Conservation (phyloP, 2,888 invertebrate genomes). For the Yponomeuta malinellus region DNA sequence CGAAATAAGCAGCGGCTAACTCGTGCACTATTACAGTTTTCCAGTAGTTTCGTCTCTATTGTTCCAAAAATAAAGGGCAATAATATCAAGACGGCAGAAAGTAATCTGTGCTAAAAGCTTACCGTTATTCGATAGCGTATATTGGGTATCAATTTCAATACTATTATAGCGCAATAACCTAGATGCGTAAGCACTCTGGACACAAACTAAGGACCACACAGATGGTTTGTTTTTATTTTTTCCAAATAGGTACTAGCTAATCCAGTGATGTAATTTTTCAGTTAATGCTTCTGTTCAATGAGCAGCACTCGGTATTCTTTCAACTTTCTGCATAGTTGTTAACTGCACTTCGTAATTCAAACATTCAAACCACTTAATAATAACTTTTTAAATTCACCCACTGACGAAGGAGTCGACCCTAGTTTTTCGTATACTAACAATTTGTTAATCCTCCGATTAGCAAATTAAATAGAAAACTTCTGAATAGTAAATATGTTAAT, state of each 20-base stretch:
- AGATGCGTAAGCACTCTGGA: slow-evolving; percentile 63
- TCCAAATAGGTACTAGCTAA: not conserved
- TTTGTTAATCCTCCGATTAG: no score
- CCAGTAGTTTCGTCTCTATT: not conserved
- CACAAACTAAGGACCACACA: slow-evolving; percentile 18
- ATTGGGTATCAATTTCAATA: slow-evolving; percentile 48
- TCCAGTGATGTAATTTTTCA: not conserved
- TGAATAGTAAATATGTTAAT: no score
- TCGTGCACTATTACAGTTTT: slow-evolving; percentile 23
- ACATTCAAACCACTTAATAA: no score
- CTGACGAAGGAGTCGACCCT: no score
- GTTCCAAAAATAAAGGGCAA: not conserved
- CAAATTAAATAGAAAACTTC: no score
- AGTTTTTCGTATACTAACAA: no score
- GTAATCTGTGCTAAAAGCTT: slow-evolving; percentile 52
- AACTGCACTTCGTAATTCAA: no score
- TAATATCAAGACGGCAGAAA: slow-evolving; percentile 21
- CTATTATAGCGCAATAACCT: slow-evolving; percentile 55
- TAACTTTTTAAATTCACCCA: no score
- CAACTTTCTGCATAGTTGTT: no score
- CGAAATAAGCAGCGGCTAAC: not conserved
- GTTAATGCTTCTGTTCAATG: no score
- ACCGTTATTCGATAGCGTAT: slow-evolving; percentile 42
- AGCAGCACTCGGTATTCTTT: no score
- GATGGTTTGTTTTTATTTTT: not conserved